Conservation (phyloP, 2,113 vertebrate species). For the Mesoclemmys tuberculata region DNA sequence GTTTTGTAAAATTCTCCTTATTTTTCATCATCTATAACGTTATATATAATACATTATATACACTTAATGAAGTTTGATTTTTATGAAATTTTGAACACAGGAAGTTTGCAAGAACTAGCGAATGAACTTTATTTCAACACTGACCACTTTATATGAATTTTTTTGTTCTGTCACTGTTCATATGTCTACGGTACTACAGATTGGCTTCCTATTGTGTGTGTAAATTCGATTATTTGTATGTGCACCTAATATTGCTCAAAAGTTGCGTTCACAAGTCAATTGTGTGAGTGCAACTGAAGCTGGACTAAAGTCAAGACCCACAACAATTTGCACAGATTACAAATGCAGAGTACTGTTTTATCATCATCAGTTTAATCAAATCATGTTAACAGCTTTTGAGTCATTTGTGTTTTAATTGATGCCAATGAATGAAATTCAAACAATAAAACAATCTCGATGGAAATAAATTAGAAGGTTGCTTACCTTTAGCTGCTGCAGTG, state of each 20-base stretch:
- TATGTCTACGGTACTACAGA: neutral
- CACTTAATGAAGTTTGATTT: too few relatives aligned
- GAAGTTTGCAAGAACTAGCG: neutral
- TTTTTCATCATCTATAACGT: too few relatives aligned
- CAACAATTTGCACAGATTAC: neutral
- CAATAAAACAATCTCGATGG: neutral
- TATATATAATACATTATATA: too few relatives aligned
- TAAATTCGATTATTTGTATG: neutral
- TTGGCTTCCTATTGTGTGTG: neutral
- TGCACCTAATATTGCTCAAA: neutral
- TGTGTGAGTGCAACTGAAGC: neutral
- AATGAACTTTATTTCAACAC: neutral
- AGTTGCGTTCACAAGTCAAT: neutral
- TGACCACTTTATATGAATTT: neutral
- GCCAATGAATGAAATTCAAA: neutral
- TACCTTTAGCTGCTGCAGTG: conserved; percentile 97
- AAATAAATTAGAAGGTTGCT: accelerated
- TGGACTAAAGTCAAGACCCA: neutral
- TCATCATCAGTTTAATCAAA: neutral
- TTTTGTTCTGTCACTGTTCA: neutral
- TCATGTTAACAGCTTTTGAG: neutral
- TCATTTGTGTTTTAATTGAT: neutral
- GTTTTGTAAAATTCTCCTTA: too few relatives aligned
- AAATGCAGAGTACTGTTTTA: neutral
- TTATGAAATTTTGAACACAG: neutral